Evolutionary conservation across 2,113 vertebrate genomes (phyloP).

Genomic region (Pangasianodon hypophthalmus): DNA sequence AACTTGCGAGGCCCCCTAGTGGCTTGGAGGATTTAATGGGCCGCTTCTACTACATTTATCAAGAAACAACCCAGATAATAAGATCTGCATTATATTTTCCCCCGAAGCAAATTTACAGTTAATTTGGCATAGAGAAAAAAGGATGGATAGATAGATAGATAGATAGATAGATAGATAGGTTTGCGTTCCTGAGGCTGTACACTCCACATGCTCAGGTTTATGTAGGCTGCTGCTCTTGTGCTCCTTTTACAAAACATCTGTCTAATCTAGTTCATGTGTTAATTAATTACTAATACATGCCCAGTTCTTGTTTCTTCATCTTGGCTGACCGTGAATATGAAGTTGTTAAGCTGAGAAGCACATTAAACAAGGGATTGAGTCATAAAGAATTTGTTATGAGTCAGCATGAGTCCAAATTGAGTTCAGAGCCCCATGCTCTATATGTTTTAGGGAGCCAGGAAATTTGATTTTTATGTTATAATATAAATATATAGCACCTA

Average conservation of each 20-base stretch:
- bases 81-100: neutral
- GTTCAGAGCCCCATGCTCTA: neutral
- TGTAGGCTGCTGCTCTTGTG: neutral
- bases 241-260: neutral
- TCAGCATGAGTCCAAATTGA: neutral
- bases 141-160: neutral
- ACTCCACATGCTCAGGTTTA: too few relatives aligned
- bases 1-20: neutral
- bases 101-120: neutral
- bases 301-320: neutral
- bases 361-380: neutral
- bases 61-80: neutral
- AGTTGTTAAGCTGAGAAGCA: neutral
- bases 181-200: too few relatives aligned
- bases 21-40: neutral
- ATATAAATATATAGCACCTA: neutral
- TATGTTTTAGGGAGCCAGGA: neutral
- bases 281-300: neutral
- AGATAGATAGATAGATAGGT: neutral
- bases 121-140: neutral
- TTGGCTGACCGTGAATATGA: neutral
- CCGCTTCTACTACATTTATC: neutral
- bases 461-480: neutral
- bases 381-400: neutral
- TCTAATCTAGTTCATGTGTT: neutral